Base-by-base conservation (phyloP, 1,140 invertebrate genomes). In the Caenorhabditis tropicalis region DNA sequence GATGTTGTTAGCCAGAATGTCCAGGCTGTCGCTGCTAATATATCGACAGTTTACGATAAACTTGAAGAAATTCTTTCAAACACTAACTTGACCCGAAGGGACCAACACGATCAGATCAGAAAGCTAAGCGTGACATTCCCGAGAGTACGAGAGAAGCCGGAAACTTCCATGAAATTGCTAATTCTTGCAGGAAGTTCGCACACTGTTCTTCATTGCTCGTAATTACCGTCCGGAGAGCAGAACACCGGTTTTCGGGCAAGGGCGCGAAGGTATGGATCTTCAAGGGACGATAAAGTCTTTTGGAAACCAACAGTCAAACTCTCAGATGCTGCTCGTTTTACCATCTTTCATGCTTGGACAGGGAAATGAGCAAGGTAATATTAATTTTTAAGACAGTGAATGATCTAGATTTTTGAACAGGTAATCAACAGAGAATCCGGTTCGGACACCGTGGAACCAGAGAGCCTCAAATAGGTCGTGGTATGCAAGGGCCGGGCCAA, bases 21-120 rank as follows among this genome's bases (percentile, higher is more conserved):
- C 15, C 36, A 74, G 43, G 36, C 36, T 1, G 65, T 74, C 9
- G 65, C 24, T 43, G 33, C 65, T 21, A 74, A 74, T 31, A 74
- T 74, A 0, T 43, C 65, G 1, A 74, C 65, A 24, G 65, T 74
- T 9, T 74, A 74, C 36, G 43, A n/a, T n/a, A 29, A 43, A 21
- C 36, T 74, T 5, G 65, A 74, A 21, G 65, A 74, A 21, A 74
- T 74, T 74, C 65, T 74, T 10, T 74, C 65, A n/a, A 74, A 74
- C 29, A 74, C 36, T 3, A 74, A 74, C 36, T 24, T 74, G 7
- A 74, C 65, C 5, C 36, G 65, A 9, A 16, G 65, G 21, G 65
- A 74, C n/a, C 65, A 74, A 9, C 65, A 74, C 36, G 36, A 39
- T 27, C 65, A 74, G 36, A 74, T 74, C n/a, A 16, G 36, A 2